These are phyloP conservation scores for Nomada fucata DNA, from an alignment of 2,888 invertebrate species.

Conservation along the genomic window DNA sequence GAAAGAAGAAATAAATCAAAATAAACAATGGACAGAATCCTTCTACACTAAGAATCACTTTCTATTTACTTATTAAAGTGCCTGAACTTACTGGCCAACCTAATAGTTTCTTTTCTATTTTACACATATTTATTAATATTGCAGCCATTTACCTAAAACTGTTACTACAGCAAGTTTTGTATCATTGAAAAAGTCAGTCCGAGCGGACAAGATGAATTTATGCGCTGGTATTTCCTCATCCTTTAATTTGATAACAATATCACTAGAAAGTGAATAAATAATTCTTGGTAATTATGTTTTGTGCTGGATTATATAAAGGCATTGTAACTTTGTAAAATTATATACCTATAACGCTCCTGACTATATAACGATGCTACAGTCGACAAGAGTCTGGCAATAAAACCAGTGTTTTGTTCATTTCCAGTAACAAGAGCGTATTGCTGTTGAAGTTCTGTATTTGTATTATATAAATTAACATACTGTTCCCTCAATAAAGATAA, in stretches of 20 bases:
- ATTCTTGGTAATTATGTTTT: neutral
- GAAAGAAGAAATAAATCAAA: too few relatives aligned
- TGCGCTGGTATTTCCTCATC: constrained; percentile 92
- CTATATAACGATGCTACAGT: constrained; percentile 93
- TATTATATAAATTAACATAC: constrained; percentile 94
- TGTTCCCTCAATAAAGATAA: constrained; percentile 94
- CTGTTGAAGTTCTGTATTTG: constrained; percentile 92
- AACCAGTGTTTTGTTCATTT: constrained; percentile 90
- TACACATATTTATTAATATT: neutral
- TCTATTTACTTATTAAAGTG: too few relatives aligned
- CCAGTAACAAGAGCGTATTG: constrained; percentile 93
- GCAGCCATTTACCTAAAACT: constrained; percentile 87
- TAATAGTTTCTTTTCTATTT: neutral
- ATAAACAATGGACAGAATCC: too few relatives aligned
- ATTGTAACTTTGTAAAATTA: constrained; percentile 15
- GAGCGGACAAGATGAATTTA: constrained; percentile 94
- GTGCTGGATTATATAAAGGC: neutral
- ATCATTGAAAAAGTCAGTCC: constrained; percentile 94
- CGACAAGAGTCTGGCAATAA: constrained; percentile 92
- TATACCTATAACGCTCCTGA: constrained; percentile 89
- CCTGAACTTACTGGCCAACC: too few relatives aligned
- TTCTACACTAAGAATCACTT: too few relatives aligned
- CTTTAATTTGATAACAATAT: constrained; percentile 91
- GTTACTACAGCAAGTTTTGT: constrained; percentile 88
- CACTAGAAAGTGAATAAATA: constrained; percentile 85